These are phyloP conservation scores for Uropsilus gracilis DNA, from an alignment of 2,113 vertebrate genomes.

Conservation along the genomic window DNA sequence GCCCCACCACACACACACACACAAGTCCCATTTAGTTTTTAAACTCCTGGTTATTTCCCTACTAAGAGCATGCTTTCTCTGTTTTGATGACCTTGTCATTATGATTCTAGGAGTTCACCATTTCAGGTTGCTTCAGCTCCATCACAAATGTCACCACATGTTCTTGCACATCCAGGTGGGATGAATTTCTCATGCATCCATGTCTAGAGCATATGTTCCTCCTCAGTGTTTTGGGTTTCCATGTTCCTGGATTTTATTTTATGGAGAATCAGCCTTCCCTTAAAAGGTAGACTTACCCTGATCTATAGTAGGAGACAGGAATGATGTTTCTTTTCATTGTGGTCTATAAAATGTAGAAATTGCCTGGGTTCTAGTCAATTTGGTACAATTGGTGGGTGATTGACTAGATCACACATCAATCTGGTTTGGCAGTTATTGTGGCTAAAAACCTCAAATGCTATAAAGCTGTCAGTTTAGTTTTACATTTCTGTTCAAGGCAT, in stretches of 20 bases:
- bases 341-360: constrained; percentile 59
- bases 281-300: background rate
- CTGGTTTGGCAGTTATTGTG: constrained; percentile 55
- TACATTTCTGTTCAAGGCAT: background rate
- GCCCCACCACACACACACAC: background rate
- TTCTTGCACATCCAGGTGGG: background rate
- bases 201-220: background rate
- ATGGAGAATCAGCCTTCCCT: background rate
- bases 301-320: background rate
- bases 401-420: constrained; percentile 58
- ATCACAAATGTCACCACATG: background rate
- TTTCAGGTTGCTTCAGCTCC: background rate
- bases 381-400: constrained; percentile 31
- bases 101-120: background rate
- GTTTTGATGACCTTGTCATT: background rate
- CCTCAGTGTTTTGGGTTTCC: background rate
- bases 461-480: constrained; percentile 55
- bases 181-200: background rate
- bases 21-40: background rate
- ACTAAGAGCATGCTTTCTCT: background rate
- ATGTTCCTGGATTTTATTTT: background rate
- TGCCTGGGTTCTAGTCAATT: constrained; percentile 54
- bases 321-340: constrained; percentile 53
- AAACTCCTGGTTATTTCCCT: background rate
- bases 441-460: background rate